These are phyloP conservation scores for Oegoconia quadripuncta DNA, from an alignment of 2,888 invertebrate species.

Conservation along the genomic window DNA sequence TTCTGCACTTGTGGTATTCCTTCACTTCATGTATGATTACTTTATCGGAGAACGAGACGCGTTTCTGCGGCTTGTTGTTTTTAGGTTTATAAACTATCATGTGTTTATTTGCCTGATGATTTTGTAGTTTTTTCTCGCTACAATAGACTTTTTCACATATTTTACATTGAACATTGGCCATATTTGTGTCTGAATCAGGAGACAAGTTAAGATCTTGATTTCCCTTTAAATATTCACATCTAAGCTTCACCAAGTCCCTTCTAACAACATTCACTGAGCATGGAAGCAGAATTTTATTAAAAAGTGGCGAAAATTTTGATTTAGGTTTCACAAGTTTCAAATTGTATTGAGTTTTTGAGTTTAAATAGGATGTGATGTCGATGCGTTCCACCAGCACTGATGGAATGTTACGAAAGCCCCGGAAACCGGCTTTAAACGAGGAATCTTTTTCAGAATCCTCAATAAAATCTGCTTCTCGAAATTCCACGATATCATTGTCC, in stretches of 20 bases:
- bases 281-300: constrained; percentile 24
- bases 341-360: constrained; percentile 10
- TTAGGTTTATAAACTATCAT: constrained; percentile 42
- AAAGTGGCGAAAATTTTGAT: constrained; percentile 13
- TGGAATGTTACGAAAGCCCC: constrained; percentile 48
- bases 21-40: constrained; percentile 59
- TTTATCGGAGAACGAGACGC: constrained; percentile 62
- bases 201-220: constrained; percentile 3
- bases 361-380: constrained; percentile 46
- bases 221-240: constrained; percentile 20
- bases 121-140: constrained; percentile 46
- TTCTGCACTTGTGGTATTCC: constrained; percentile 61
- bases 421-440: constrained; percentile 35
- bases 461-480: constrained; percentile 12
- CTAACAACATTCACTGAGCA: constrained; percentile 43
- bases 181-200: constrained; percentile 28
- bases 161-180: constrained; percentile 46
- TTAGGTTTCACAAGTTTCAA: constrained; percentile 3
- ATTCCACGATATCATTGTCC: constrained; percentile 18
- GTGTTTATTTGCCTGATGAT: constrained; percentile 58
- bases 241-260: constrained; percentile 40
- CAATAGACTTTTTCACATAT: constrained; percentile 56
- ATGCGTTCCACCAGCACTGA: constrained; percentile 39
- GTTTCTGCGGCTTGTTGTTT: constrained; percentile 42
- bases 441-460: constrained; percentile 24